Evolutionary conservation across 1,140 invertebrate species (phyloP).

Genomic region (Caenorhabditis latens): DNA sequence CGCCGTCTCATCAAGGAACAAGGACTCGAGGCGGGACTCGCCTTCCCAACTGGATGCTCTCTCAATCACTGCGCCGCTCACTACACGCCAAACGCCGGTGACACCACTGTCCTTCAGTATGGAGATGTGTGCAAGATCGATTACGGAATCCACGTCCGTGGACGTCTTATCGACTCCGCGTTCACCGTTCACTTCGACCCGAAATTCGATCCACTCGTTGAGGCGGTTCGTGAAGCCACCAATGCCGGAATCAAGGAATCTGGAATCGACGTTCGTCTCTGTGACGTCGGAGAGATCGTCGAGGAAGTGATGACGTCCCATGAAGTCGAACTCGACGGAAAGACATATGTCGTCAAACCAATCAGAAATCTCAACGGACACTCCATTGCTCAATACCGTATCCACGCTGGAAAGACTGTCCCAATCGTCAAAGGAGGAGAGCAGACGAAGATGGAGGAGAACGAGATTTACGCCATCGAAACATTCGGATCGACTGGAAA

Average conservation of each 20-base stretch:
- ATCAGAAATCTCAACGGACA: constrained; percentile 86
- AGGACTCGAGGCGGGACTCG: constrained; percentile 93
- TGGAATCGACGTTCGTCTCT: constrained; percentile 96
- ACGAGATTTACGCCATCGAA: constrained; percentile 94
- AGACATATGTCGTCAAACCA: constrained; percentile 94
- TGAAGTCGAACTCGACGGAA: constrained; percentile 97
- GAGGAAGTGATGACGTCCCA: constrained; percentile 99
- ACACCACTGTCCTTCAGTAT: constrained; percentile 91
- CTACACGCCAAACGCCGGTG: constrained; percentile 98
- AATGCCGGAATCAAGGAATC: constrained; percentile 94
- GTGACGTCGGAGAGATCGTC: constrained; percentile 96
- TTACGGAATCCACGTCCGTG: constrained; percentile 99
- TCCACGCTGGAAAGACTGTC: constrained; percentile 99
- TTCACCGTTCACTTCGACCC: constrained; percentile 97
- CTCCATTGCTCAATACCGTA: constrained; percentile 79
- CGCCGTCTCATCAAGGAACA: constrained; percentile 93
- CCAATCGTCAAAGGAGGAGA: constrained; percentile 99
- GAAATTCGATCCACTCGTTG: constrained; percentile 93
- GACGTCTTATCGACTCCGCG: constrained; percentile 97
- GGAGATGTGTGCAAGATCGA: constrained; percentile 97
- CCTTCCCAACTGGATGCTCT: constrained; percentile 98
- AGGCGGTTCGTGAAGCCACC: constrained; percentile 96
- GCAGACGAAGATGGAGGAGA: constrained; percentile 91
- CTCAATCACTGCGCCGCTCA: constrained; percentile 98
- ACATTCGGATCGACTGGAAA: constrained; percentile 98